Base-by-base conservation (phyloP, 2,113 vertebrate genomes). In the Cheilinus undulatus region DNA sequence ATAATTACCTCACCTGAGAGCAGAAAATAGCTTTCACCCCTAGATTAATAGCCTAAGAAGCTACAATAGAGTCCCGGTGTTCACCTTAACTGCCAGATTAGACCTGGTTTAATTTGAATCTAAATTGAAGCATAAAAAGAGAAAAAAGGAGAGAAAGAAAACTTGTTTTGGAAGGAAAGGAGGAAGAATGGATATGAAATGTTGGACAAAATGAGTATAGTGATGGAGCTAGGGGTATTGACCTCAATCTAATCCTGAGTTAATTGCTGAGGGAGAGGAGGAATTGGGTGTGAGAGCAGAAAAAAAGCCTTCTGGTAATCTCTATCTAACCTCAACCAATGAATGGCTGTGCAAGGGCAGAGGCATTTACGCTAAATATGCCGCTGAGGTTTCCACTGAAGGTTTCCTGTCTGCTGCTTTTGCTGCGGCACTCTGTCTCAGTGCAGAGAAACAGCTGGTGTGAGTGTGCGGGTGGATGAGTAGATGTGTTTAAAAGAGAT, bases 191-290 rank as follows among this genome's bases (percentile, higher is more conserved):
- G n/a, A 73, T 27, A 34, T 3, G 66, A 81, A 89, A 77, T 53
- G 63, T 78, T 78, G 53, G 64, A 71, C 57, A 79, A 64, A 88
- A 54, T 32, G 69, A 34, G 74, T 70, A 61, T 5, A 5, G 42
- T 42, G 69, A 13, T 20, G 53, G 59, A 82, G 82, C 63, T 49
- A 13, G 85, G 32, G 49, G 64, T 71, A 77, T 49, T 86, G 86
- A 88, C 90, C 88, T 92, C 85, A 84, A 85, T 88, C 72, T 73
- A 77, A 85, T 85, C 73, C 75, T 24, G 70, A 80, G 77, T 68
- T 91, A 92, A 93, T 92, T 91, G 86, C 69, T 80, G 32, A 7
- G 80, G 80, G 80, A 83, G 78, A 34, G 74, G 57, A 73, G 72
- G 69, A 72, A 69, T 53, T 54, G 49, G 34, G 26, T 20, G 58